phyloP scores from a whole-genome alignment of 2,888 invertebrate species.

The Megaustenia siamemsis region DNA sequence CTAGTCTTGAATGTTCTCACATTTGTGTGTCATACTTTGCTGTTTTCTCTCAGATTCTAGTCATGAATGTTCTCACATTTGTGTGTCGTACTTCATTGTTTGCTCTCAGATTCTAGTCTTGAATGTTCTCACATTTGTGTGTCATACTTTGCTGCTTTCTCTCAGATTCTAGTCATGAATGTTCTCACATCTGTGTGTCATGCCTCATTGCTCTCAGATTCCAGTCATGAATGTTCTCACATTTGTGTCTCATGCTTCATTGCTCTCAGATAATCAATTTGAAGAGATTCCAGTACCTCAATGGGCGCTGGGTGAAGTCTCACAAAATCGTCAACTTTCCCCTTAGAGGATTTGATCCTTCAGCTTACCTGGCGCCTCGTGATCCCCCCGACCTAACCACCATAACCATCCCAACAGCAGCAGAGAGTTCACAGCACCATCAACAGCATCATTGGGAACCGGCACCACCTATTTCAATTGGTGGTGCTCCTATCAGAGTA shows the following conservation, averaged over 20 bases:
- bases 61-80: background rate
- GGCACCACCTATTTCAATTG: background rate
- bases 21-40: background rate
- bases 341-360: conserved; percentile 91
- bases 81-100: background rate
- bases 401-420: background rate
- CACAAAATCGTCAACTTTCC: conserved; percentile 95
- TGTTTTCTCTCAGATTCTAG: background rate
- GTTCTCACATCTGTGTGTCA: background rate
- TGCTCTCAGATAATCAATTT: conserved; percentile 90
- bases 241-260: too few species aligned
- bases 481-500: background rate
- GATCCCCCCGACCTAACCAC: conserved; percentile 44
- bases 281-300: conserved; percentile 94
- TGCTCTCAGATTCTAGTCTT: background rate
- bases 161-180: background rate
- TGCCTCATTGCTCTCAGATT: too few species aligned
- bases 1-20: background rate
- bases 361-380: conserved; percentile 87
- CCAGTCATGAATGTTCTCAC: background rate
- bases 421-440: background rate
- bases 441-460: background rate
- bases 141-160: background rate
- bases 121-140: background rate
- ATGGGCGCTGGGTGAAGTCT: conserved; percentile 95